Base-by-base conservation (phyloP, 2,797 vertebrate genomes). In the Tolypeutes matacus region DNA sequence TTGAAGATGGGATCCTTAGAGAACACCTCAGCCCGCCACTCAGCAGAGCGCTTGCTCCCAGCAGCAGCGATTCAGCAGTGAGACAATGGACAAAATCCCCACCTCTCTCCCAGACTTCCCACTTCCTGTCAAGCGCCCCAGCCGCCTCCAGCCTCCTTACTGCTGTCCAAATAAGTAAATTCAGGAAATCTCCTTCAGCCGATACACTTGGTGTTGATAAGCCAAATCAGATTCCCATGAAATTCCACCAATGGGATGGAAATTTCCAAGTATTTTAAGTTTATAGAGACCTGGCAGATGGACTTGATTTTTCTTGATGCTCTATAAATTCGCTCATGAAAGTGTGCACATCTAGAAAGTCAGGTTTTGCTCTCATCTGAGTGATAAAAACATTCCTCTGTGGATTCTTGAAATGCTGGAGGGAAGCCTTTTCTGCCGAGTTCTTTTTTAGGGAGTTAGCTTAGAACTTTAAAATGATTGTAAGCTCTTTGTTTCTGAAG, bases 361-460 rank as follows among this genome's bases (percentile, higher is more conserved):
- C 39, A 2, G 31, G 31, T 53, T 86, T 51, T n/a, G 58, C 62
- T 84, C 49, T 69, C 49, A 0, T 69, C 29, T 14, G 34, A 77
- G 60, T 15, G 51, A 89, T 53, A 60, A 81, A 80, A 94, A 80
- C 78, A 76, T 96, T 95, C 56, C 91, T 70, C 0, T 5, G 82
- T 31, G 7, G 64, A 85, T 76, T 65, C 77, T 76, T 27, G 69
- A n/a, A 58, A 15, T 0, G 5, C 78, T 27, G 21, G 29, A 83
- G 81, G 13, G 13, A 78, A 88, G 77, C 10, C 85, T 62, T 75
- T 69, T 72, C 85, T 85, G 53, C n/a, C 0, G 13, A 75, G 49
- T 23, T 82, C 91, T 91, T 96, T 96, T 93, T 93, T 77, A 89
- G 96, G 97, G 82, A 92, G 58, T 88, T 51, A 36, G 80, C 75